Conservation (phyloP, 2,113 vertebrate genomes). For the Poeciliopsis prolifica region DNA sequence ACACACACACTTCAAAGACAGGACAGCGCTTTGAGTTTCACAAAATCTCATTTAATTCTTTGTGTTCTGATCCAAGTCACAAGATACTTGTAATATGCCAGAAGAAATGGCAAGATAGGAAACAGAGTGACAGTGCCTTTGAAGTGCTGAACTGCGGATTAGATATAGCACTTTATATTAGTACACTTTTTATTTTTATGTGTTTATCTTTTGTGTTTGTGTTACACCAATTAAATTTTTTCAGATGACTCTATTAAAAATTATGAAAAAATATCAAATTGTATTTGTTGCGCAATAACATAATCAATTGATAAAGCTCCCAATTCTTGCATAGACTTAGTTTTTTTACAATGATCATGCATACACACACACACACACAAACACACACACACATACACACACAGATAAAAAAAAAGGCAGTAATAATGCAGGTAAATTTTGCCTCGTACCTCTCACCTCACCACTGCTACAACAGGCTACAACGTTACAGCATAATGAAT, state of each 20-base stretch:
- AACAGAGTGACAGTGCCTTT: no score
- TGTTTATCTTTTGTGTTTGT: background rate
- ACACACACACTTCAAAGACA: no score
- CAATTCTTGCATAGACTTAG: background rate
- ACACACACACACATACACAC: no score
- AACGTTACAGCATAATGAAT: slow-evolving; percentile 45
- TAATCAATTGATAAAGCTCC: background rate
- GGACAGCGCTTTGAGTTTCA: no score
- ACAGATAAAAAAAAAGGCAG: slow-evolving; percentile 9
- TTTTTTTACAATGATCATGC: slow-evolving; percentile 6
- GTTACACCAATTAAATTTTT: background rate
- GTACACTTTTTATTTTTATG: background rate
- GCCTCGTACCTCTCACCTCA: slow-evolving; percentile 25
- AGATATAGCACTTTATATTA: no score
- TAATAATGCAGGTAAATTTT: slow-evolving; percentile 8
- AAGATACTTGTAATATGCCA: no score
- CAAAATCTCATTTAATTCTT: no score
- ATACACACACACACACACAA: background rate
- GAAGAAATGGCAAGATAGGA: no score
- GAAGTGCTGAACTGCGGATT: no score
- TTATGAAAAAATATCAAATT: background rate
- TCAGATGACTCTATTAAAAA: background rate
- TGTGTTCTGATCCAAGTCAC: no score
- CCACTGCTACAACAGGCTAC: slow-evolving; percentile 28
- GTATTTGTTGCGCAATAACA: background rate